phyloP scores from a whole-genome alignment of 1,140 invertebrate species.

The Yoshiicerus persimilis region DNA sequence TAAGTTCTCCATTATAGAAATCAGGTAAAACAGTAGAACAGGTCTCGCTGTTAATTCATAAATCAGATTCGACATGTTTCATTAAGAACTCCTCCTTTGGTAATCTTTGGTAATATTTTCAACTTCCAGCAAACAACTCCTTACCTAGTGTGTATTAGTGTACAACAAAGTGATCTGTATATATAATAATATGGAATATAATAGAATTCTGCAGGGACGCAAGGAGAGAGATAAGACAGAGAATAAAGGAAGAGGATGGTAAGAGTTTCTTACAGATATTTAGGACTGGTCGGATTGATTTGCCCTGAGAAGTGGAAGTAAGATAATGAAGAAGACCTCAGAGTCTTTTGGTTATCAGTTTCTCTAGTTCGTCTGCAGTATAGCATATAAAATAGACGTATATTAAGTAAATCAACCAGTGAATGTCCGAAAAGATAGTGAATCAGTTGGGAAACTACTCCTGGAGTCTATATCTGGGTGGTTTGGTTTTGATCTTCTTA shows the following conservation, averaged over 20 bases:
- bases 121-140: no score
- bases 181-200: no score
- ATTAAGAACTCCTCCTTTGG: no score
- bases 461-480: no score
- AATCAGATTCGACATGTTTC: no score
- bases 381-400: background rate
- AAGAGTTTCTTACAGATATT: background rate
- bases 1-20: no score
- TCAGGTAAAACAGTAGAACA: no score
- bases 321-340: background rate
- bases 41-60: no score
- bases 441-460: background rate
- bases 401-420: background rate
- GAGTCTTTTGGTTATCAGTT: background rate
- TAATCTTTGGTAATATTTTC: no score
- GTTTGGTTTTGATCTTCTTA: background rate
- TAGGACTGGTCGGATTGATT: background rate
- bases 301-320: slow-evolving; percentile 11
- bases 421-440: background rate
- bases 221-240: background rate
- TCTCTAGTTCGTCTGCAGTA: background rate
- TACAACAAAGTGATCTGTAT: no score
- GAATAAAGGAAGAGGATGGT: background rate
- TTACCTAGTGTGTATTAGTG: no score
- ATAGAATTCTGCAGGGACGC: background rate